These are phyloP conservation scores for Troides aeacus DNA, from an alignment of 2,888 invertebrate species.

Conservation along the genomic window DNA sequence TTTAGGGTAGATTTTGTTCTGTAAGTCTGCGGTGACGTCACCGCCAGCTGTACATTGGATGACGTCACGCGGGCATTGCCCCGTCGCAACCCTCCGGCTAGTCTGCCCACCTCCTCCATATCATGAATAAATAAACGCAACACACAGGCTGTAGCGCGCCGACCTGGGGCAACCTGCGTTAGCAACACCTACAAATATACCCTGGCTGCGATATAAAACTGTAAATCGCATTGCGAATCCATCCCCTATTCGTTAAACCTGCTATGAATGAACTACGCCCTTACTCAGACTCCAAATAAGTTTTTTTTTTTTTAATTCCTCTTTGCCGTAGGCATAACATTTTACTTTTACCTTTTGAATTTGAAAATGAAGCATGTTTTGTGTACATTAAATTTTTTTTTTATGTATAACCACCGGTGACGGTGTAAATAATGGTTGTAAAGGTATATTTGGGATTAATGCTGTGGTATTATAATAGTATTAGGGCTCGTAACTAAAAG, in stretches of 20 bases:
- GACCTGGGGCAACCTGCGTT: slow-evolving; percentile 71
- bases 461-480: background rate
- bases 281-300: background rate
- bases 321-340: slow-evolving; percentile 6
- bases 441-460: background rate
- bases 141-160: slow-evolving; percentile 51
- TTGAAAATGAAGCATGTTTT: slow-evolving; percentile 20
- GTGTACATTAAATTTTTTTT: background rate
- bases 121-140: slow-evolving; percentile 71
- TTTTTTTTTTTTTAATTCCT: background rate
- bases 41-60: slow-evolving; percentile 76
- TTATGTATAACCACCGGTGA: too few relatives aligned
- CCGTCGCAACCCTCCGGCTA: slow-evolving; percentile 59
- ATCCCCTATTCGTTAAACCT: slow-evolving; percentile 13
- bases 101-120: slow-evolving; percentile 52
- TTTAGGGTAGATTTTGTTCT: slow-evolving; percentile 59
- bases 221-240: slow-evolving; percentile 26
- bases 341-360: slow-evolving; percentile 15
- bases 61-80: slow-evolving; percentile 74
- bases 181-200: slow-evolving; percentile 42
- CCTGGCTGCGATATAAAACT: slow-evolving; percentile 31
- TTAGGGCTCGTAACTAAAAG: background rate
- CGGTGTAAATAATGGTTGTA: too few relatives aligned
- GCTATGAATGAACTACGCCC: slow-evolving; percentile 14
- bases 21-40: slow-evolving; percentile 67